Base-by-base conservation (phyloP, 2,113 vertebrate species). In the Heterocephalus glaber region DNA sequence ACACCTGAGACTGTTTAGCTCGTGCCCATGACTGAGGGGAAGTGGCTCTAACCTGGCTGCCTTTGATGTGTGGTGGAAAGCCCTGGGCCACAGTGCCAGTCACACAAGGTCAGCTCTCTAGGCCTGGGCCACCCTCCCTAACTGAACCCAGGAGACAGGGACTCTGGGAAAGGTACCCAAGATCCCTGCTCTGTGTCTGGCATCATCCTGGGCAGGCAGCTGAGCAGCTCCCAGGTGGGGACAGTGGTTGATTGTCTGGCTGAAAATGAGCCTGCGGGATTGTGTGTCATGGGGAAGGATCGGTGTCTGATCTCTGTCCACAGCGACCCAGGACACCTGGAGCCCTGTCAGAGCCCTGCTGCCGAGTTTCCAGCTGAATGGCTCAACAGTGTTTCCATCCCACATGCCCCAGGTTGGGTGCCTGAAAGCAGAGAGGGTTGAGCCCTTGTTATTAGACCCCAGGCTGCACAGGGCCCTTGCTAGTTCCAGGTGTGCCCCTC, bases 231-330 rank as follows among this genome's bases (percentile, higher is more conserved):
- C 86, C 60, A 38, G 84, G 26, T 89, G 6, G 82, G 88, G 88
- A 99, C 98, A 98, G 98, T 98, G 98, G 98, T 44, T 89, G 97
- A 98, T 98, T 99, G 98, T 98, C 98, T 96, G 13, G 76, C 87
- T 94, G 98, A 98, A 98, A 98, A 94, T 38, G 93, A 98, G 97
- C 92, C 98, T 68, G 94, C 0, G 20, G 89, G 99, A 99, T 98
- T 96, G 79, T 92, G 76, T 99, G 97, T 99, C 98, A 81, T 84
- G 22, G 89, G 95, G 97, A 98, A 97, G 97, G 98, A 98, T 97
- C 91, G 11, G 97, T 33, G 6, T 97, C 98, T 97, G 97, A 98
- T 98, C 98, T 98, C 66, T 19, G 92, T 88, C 95, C 74, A 95
- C 95, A 96, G 72, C 96, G 98, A 96, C 98, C 97, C 11, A 1